Evolutionary conservation across 1,140 invertebrate genomes (phyloP).

Genomic region (Grapholita molesta): DNA sequence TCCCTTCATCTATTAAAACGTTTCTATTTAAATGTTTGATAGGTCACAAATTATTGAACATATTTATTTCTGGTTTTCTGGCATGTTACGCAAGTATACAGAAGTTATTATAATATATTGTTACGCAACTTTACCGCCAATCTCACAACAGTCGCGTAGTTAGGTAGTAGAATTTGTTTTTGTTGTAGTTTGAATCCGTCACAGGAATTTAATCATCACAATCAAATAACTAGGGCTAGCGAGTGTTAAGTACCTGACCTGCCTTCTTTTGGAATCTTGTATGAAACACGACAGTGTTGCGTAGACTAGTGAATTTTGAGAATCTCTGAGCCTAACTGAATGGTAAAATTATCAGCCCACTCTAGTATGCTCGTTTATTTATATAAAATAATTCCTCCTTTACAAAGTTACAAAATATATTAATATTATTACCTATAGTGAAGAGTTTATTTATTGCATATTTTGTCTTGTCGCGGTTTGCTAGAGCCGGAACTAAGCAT

Average conservation of each 20-base stretch:
- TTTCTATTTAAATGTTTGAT: background rate
- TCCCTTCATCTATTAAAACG: constrained; percentile 4
- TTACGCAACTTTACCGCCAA: background rate
- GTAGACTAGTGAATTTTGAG: constrained; percentile 10
- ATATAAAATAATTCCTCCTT: constrained; percentile 18
- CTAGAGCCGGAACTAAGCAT: background rate
- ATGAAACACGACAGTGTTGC: constrained; percentile 7
- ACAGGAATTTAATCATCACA: constrained; percentile 5
- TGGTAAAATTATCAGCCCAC: constrained; percentile 27
- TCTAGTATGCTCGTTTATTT: background rate
- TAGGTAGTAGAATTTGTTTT: constrained; percentile 7
- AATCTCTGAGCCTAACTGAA: constrained; percentile 30
- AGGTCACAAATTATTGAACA: background rate
- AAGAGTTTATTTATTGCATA: background rate
- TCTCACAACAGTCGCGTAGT: constrained; percentile 9
- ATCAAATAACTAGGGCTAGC: constrained; percentile 1
- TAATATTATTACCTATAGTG: background rate
- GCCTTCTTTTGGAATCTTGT: constrained; percentile 14
- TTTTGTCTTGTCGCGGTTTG: background rate
- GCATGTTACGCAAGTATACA: background rate
- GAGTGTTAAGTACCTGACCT: constrained; percentile 13
- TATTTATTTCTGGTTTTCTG: background rate
- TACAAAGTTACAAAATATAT: background rate
- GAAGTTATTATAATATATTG: background rate
- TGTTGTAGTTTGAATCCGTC: background rate